Conservation (phyloP, 1,140 invertebrate genomes). For the Panonychus citri region DNA sequence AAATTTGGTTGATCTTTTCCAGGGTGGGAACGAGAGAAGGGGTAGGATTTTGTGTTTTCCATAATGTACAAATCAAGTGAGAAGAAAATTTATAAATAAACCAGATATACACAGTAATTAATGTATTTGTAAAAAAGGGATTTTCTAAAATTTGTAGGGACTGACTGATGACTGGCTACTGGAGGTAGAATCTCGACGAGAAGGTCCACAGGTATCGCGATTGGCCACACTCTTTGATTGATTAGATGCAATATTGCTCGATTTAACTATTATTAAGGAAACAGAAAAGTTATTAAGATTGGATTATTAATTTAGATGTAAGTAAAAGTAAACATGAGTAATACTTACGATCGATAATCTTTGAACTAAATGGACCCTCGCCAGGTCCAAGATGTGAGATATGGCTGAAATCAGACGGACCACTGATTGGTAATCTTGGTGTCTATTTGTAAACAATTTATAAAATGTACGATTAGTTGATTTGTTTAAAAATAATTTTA, state of each 20-base stretch:
- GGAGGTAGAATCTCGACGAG: background rate
- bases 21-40: no score
- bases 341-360: constrained; percentile 12
- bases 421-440: constrained; percentile 72
- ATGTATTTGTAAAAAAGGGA: background rate
- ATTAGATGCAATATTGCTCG: background rate
- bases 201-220: background rate
- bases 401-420: constrained; percentile 93
- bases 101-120: no score
- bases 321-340: background rate
- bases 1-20: no score
- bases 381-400: constrained; percentile 96
- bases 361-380: constrained; percentile 33
- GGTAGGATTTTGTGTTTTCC: no score
- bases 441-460: constrained; percentile 51
- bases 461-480: background rate
- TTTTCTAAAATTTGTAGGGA: constrained; percentile 2
- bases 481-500: constrained; percentile 9
- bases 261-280: background rate
- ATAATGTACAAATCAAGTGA: no score
- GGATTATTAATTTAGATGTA: background rate
- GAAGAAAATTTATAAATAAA: no score
- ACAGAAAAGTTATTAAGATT: background rate
- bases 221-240: background rate
- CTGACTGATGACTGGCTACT: constrained; percentile 4